These are phyloP conservation scores for Trachemys scripta DNA, from an alignment of 2,113 vertebrate species.

Conservation along the genomic window DNA sequence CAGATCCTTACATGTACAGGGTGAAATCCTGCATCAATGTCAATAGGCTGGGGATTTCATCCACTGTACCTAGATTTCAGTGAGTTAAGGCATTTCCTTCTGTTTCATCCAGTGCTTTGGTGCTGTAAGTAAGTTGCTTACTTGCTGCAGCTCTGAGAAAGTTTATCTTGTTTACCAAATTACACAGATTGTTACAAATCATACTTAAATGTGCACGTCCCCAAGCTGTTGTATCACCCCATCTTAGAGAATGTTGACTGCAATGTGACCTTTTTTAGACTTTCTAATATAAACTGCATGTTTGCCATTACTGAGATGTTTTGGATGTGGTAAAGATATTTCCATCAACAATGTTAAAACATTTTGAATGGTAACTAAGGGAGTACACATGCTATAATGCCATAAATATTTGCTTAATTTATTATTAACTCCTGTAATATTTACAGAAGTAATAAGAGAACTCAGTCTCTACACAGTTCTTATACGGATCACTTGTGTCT, in stretches of 20 bases:
- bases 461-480: not conserved
- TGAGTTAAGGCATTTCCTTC: not conserved
- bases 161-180: not conserved
- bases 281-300: not conserved
- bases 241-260: not conserved
- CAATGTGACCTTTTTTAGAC: rapidly evolving
- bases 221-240: not conserved
- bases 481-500: not conserved
- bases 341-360: not conserved
- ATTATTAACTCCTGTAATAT: not conserved
- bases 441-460: not conserved
- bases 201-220: not conserved
- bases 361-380: not conserved
- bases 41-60: not conserved
- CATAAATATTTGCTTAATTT: not conserved
- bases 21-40: not conserved
- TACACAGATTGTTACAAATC: not conserved
- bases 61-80: not conserved
- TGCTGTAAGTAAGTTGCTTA: not conserved
- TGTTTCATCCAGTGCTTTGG: not conserved
- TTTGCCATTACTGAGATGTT: not conserved
- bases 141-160: not conserved
- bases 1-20: not conserved
- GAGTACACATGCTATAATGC: not conserved
- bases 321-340: not conserved